A percentile compares a stretch with the other conserved stretches of the same genome.
Conservation (phyloP, 2,888 invertebrate genomes). For the Heliconius charithonia region DNA sequence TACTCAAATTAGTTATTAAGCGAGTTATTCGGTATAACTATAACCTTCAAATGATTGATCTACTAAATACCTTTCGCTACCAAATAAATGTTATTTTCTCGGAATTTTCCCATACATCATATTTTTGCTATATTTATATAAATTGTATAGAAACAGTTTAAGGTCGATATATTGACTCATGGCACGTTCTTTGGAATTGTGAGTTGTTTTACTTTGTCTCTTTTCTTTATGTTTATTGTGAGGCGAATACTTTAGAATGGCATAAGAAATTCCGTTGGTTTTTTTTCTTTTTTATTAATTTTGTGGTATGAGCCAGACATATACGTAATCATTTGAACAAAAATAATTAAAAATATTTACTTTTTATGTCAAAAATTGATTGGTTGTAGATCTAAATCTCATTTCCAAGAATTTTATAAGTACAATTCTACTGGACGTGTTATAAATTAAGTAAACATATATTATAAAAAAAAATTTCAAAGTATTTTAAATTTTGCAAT, state of each 20-base stretch:
- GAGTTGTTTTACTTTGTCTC: background rate
- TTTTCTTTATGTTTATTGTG: background rate
- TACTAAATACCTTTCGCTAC: conserved; percentile 13
- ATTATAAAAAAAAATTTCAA: no score
- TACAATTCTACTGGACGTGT: no score
- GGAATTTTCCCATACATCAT: background rate
- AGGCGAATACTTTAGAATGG: background rate
- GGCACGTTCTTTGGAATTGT: background rate
- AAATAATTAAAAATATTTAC: no score
- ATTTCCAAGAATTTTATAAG: no score
- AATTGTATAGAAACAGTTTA: background rate
- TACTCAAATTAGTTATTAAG: conserved; percentile 3
- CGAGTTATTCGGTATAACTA: background rate
- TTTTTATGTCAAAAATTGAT: no score
- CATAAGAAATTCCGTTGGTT: background rate
- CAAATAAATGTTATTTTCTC: conserved; percentile 5
- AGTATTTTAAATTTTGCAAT: background rate
- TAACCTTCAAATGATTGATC: conserved; percentile 16
- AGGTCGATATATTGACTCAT: conserved; percentile 1
- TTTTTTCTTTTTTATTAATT: background rate
- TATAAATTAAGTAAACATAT: no score
- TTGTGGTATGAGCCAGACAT: no score
- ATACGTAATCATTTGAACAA: no score
- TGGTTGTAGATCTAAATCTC: no score
- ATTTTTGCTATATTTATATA: background rate